Conservation (phyloP, 2,888 invertebrate genomes). For the Odontocolon sp. region DNA sequence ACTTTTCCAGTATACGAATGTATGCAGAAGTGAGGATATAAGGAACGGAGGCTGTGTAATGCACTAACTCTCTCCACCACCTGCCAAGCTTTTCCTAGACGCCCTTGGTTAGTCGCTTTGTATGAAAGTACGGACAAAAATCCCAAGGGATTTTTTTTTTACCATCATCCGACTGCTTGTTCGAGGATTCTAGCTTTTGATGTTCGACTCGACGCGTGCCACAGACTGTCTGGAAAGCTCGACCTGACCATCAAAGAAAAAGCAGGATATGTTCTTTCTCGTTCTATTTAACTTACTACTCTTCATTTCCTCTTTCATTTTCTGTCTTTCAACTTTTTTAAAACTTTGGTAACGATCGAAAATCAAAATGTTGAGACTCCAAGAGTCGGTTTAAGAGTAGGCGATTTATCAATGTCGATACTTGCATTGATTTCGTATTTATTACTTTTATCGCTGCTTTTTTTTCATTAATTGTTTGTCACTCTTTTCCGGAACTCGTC, state of each 20-base stretch:
- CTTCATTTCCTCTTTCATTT: constrained; percentile 10
- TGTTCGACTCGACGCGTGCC: constrained; percentile 44
- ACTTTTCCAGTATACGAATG: background rate
- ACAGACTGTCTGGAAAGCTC: constrained; percentile 45
- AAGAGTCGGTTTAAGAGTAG: too few species aligned
- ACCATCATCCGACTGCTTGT: constrained; percentile 46
- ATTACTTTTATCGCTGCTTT: too few species aligned
- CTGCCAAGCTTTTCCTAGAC: constrained; percentile 33
- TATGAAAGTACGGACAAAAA: constrained; percentile 19
- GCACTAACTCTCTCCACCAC: background rate
- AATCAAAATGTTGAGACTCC: background rate
- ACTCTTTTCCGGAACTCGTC: too few species aligned
- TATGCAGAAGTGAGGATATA: background rate
- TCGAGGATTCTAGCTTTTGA: constrained; percentile 42
- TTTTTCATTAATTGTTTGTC: too few species aligned
- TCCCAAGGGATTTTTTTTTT: constrained; percentile 20
- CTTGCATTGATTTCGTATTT: too few species aligned
- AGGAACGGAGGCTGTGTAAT: background rate
- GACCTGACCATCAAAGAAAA: constrained; percentile 39
- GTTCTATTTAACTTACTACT: constrained; percentile 8
- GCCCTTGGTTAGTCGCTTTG: constrained; percentile 26
- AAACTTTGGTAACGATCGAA: too few species aligned
- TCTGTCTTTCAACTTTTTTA: background rate
- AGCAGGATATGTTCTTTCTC: background rate
- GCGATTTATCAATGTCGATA: too few species aligned